phyloP scores from a whole-genome alignment of 2,113 vertebrate species.

The Cichladusa arquata region DNA sequence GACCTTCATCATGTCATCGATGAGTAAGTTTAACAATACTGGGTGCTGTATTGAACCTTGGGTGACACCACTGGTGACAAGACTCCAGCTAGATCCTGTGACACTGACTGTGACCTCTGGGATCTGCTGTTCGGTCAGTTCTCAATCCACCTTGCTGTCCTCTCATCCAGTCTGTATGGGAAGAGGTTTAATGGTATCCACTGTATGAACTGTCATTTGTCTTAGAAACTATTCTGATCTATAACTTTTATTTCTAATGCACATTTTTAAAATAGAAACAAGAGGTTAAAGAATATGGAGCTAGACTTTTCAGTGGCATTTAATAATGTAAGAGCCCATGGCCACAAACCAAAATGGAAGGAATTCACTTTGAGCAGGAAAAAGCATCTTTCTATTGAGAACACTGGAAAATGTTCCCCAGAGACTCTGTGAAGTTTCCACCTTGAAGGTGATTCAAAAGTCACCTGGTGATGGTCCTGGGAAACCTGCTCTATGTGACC shows the following conservation, averaged over 20 bases:
- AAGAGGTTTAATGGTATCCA: not conserved
- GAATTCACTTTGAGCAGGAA: not conserved
- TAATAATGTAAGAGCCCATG: not conserved
- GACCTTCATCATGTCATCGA: not conserved
- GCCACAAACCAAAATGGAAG: not conserved
- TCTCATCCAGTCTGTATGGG: not conserved
- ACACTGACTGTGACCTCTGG: not conserved
- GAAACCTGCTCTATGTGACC: not conserved
- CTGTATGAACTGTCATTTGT: not conserved
- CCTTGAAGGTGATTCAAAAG: not conserved
- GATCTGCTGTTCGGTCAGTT: not conserved
- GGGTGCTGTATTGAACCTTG: rapidly evolving
- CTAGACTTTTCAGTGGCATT: not conserved
- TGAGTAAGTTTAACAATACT: not conserved
- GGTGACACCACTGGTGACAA: not conserved
- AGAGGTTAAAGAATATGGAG: not conserved
- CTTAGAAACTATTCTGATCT: not conserved
- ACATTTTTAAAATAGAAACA: not conserved
- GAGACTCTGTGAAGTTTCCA: not conserved
- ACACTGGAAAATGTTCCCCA: not conserved
- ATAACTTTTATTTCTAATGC: not conserved
- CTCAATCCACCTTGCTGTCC: not conserved
- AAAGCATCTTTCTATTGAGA: not conserved
- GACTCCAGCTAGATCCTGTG: not conserved
- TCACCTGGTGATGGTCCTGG: not conserved